Conservation (phyloP, 1,140 invertebrate species). For the Ooceraea biroi region DNA sequence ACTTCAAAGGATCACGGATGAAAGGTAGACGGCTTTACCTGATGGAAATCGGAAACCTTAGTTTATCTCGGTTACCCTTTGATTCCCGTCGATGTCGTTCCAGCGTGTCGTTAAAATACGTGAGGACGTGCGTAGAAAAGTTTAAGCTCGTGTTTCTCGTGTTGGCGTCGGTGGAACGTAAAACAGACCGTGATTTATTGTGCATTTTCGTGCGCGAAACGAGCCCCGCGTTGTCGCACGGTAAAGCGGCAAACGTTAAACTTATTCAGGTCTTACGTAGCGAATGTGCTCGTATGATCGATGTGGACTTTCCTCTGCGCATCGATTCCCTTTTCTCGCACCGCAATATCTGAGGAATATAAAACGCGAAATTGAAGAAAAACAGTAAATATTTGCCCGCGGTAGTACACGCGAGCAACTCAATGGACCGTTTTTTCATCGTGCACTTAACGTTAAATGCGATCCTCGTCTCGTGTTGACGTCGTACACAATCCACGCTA, state of each 20-base stretch:
- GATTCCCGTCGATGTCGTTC: constrained; percentile 13
- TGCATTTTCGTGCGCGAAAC: constrained; percentile 10
- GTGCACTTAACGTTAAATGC: constrained; percentile 31
- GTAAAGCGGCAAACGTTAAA: constrained; percentile 39
- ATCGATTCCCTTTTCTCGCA: constrained; percentile 31
- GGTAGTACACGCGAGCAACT: background rate
- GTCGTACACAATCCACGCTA: background rate
- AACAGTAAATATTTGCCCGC: constrained; percentile 47
- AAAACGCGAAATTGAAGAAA: constrained; percentile 46
- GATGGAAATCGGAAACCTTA: constrained; percentile 50
- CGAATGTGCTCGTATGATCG: constrained; percentile 36
- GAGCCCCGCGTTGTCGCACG: background rate
- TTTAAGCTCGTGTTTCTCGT: background rate
- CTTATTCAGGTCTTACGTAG: constrained; percentile 16
- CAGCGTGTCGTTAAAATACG: constrained; percentile 25
- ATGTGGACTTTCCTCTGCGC: background rate
- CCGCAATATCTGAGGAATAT: constrained; percentile 29
- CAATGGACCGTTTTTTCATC: constrained; percentile 39
- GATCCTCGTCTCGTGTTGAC: background rate
- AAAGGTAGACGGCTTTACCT: constrained; percentile 20
- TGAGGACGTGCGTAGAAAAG: background rate
- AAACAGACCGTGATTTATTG: constrained; percentile 5
- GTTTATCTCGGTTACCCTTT: constrained; percentile 42
- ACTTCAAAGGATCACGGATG: constrained; percentile 44
- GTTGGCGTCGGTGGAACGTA: background rate